Conservation (phyloP, 1,140 invertebrate species). For the Drosophila burlai region DNA sequence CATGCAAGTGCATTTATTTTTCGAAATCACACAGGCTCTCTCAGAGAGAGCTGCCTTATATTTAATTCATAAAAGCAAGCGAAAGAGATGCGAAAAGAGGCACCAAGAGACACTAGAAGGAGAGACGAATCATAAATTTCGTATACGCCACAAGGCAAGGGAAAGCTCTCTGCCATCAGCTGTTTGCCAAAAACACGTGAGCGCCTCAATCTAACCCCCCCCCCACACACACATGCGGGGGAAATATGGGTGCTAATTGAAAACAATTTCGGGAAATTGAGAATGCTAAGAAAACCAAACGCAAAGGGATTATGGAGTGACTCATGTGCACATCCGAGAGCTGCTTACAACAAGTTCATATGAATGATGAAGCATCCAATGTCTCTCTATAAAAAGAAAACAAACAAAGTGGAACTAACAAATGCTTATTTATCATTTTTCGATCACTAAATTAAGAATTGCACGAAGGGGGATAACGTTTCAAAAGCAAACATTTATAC, state of each 20-base stretch:
- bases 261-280: not conserved
- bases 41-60: conserved; percentile 36
- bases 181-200: conserved; percentile 41
- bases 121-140: conserved; percentile 33
- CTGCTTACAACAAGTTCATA: not conserved
- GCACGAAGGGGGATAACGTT: not conserved
- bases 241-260: conserved; percentile 4
- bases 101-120: conserved; percentile 10
- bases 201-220: not conserved
- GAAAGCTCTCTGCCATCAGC: conserved; percentile 29
- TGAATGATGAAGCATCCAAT: not conserved
- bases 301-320: conserved; percentile 5
- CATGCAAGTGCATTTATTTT: conserved; percentile 60
- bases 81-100: conserved; percentile 1
- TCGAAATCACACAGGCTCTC: conserved; percentile 27
- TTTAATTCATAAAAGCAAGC: conserved; percentile 74
- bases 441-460: not conserved
- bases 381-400: not conserved
- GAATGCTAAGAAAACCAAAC: conserved; percentile 1
- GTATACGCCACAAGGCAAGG: conserved; percentile 29
- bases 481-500: too few relatives aligned
- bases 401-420: not conserved
- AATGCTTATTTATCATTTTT: not conserved
- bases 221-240: not conserved
- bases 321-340: not conserved